Conservation (phyloP, 2,888 invertebrate genomes). For the Sepioteuthis lessoniana region DNA sequence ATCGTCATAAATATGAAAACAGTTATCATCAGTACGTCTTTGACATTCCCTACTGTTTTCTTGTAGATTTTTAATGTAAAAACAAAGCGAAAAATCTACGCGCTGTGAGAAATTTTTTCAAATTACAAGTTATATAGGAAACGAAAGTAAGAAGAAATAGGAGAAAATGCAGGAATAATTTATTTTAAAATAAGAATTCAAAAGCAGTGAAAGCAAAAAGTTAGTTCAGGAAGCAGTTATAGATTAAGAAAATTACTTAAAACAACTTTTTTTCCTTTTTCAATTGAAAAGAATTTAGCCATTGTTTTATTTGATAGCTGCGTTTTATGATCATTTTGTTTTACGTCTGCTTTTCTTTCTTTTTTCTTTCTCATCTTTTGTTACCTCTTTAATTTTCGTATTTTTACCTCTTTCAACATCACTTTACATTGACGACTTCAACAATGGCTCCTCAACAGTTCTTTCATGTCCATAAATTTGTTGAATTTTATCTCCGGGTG, state of each 20-base stretch:
- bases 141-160: background rate
- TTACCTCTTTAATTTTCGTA: background rate
- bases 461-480: conserved; percentile 37
- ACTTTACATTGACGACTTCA: conserved; percentile 39
- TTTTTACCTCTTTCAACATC: conserved; percentile 25
- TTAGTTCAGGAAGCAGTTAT: background rate
- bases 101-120: too few species aligned
- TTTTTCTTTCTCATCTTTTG: background rate
- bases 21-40: too few species aligned
- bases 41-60: too few species aligned
- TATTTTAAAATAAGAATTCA: background rate
- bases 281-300: background rate
- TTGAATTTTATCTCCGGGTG: conserved; percentile 41
- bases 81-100: too few species aligned
- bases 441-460: conserved; percentile 39
- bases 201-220: background rate
- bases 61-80: too few species aligned
- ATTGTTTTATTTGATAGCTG: background rate
- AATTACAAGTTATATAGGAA: too few species aligned
- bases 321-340: background rate
- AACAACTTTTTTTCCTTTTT: background rate
- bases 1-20: too few species aligned
- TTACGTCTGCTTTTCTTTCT: background rate
- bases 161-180: background rate
- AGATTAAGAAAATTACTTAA: background rate